These are phyloP conservation scores for Bruchidius siliquastri DNA, from an alignment of 2,888 invertebrate genomes.

Conservation along the genomic window DNA sequence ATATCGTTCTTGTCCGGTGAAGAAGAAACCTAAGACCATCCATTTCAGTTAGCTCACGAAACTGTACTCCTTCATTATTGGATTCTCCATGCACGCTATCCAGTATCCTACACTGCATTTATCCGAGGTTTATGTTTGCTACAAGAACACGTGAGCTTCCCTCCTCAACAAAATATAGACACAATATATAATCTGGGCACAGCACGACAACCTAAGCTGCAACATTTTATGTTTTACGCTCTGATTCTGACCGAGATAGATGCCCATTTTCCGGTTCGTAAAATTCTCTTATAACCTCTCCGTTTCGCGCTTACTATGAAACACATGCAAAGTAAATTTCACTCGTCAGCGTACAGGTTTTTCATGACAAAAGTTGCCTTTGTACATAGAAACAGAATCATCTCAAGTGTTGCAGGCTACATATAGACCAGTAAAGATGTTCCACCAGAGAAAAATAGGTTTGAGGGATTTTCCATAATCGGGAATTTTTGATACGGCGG, in stretches of 20 bases:
- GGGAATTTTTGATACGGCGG: too few species aligned
- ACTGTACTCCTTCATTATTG: not conserved
- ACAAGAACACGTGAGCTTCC: not conserved
- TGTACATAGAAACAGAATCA: not conserved
- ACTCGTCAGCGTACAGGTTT: not conserved
- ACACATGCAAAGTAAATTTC: not conserved
- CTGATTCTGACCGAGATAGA: not conserved
- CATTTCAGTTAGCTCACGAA: too few species aligned
- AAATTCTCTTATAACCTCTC: not conserved
- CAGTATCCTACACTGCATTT: not conserved
- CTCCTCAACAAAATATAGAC: not conserved
- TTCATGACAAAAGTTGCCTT: not conserved
- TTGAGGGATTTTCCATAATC: too few species aligned
- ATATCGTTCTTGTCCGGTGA: too few species aligned
- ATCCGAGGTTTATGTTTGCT: not conserved
- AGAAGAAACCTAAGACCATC: too few species aligned
- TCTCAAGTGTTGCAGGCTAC: not conserved
- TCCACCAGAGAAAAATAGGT: too few species aligned
- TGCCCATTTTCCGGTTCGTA: not conserved
- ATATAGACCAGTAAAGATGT: not conserved
- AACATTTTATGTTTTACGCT: not conserved
- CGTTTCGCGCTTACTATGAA: not conserved
- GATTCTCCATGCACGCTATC: not conserved
- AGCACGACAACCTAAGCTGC: not conserved
- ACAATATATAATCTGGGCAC: not conserved